Evolutionary conservation across 2,888 invertebrate species (phyloP), one percentile per base, ranked within the genome.

Genomic region (Cephus sareptanus): DNA sequence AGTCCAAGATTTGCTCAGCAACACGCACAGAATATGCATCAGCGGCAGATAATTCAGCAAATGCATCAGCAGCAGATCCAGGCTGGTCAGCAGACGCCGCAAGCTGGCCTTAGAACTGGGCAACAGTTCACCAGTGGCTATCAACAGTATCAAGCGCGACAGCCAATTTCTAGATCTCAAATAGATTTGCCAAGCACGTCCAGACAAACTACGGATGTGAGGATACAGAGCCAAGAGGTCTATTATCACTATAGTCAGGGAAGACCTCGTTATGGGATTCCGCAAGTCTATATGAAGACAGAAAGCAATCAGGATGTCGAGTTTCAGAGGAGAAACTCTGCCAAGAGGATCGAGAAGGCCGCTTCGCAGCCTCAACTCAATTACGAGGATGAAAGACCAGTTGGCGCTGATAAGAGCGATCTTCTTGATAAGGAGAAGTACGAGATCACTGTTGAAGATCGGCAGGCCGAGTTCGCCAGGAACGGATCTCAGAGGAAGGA

Each of bases 311-410:
- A 89, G 77, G 89, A 90, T 11, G 79, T 76, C 0, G 90, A 90
- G 73, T 90, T 89, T 40, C 89, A 90, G 75, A 83, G 88, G 68
- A 81, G 87, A 30, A 90, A 89, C 83, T 88, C 90, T 4, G 82
- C 85, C 1, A 89, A 87, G 13, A 86, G 88, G 11, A 90, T 91
- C 76, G 91, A 90, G 79, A 90, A 90, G 76, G 94, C 95, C 0
- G 92, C 94, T 0, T 95, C 95, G 0, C 95, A 95, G 84, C 95
- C 95, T 1, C 95, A 95, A 84, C 92, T 95, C 4, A 92, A 94
- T 56, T 94, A 91, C 81, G 93, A 93, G 34, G 93, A 93, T 73
- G 93, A 93, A n/a, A 85, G 84, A 71, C 77, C 79, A 35, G 81
- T 13, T 71, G 83, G 79, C 6, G 80, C 84, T 12, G 88, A 89